Conservation (phyloP, 2,797 vertebrate genomes). For the Menidia menidia region DNA sequence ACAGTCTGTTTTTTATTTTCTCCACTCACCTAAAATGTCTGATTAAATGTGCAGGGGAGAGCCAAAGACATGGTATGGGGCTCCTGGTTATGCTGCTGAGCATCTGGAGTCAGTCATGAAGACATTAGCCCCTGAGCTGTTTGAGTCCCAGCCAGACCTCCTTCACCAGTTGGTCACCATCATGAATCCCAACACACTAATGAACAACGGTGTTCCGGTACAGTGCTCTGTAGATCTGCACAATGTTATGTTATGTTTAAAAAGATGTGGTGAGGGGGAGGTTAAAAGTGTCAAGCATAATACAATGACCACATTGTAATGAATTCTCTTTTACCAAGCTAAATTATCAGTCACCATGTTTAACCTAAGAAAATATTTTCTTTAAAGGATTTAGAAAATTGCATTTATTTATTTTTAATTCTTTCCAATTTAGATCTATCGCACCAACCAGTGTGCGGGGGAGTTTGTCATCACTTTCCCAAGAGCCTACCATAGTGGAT, state of each 20-base stretch:
- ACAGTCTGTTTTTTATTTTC: neutral
- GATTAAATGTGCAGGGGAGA: slow-evolving; percentile 88
- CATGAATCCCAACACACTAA: slow-evolving; percentile 99
- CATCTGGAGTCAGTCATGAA: slow-evolving; percentile 97
- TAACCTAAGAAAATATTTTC: too few relatives aligned
- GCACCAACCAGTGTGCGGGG: slow-evolving; percentile 98
- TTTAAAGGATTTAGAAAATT: neutral
- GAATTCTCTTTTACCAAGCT: neutral
- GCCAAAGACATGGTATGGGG: slow-evolving; percentile 99
- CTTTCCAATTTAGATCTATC: slow-evolving; percentile 86
- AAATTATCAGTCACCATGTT: neutral
- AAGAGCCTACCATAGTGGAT: slow-evolving; percentile 97
- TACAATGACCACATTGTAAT: too few relatives aligned
- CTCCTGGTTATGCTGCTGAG: slow-evolving; percentile 94
- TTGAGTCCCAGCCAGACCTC: slow-evolving; percentile 96
- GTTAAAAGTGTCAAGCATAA: too few relatives aligned
- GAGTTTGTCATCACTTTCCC: slow-evolving; percentile 99
- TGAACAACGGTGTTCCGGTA: slow-evolving; percentile 97
- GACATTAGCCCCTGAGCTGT: slow-evolving; percentile 96
- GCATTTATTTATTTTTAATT: neutral
- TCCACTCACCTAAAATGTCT: slow-evolving; percentile 2
- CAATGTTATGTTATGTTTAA: too few relatives aligned
- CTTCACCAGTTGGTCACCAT: slow-evolving; percentile 99
- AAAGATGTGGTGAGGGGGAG: too few relatives aligned
- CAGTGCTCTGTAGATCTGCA: slow-evolving; percentile 43